Conservation (phyloP, 2,113 vertebrate species). For the Amphiprion ocellaris region DNA sequence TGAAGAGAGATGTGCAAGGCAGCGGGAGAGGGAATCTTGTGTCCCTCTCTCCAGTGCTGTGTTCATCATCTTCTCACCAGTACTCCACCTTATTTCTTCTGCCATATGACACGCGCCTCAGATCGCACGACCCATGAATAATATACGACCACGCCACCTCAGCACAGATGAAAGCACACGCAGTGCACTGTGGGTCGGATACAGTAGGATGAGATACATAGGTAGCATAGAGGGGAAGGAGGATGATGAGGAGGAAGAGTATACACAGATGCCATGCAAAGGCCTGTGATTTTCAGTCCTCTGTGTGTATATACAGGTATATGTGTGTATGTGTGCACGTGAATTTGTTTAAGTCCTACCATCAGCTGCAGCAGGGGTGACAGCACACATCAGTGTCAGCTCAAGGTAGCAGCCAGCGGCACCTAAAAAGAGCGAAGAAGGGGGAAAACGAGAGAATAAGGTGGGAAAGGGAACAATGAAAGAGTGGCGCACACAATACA, state of each 20-base stretch:
- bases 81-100: slow-evolving; percentile 85
- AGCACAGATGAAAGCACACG: slow-evolving; percentile 84
- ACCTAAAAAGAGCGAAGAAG: slow-evolving; percentile 84
- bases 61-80: slow-evolving; percentile 76
- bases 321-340: slow-evolving; percentile 41
- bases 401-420: slow-evolving; percentile 83
- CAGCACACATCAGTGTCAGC: slow-evolving; percentile 82
- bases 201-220: slow-evolving; percentile 65
- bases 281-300: slow-evolving; percentile 68
- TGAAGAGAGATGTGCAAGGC: slow-evolving; percentile 42
- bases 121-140: slow-evolving; percentile 85
- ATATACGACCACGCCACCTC: slow-evolving; percentile 86
- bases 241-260: slow-evolving; percentile 52
- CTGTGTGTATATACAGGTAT: slow-evolving; percentile 34
- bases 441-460: slow-evolving; percentile 50
- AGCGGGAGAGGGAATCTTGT: slow-evolving; percentile 57
- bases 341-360: slow-evolving; percentile 59
- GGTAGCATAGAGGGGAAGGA: slow-evolving; percentile 46
- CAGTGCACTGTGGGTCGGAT: slow-evolving; percentile 79
- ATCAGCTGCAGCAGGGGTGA: slow-evolving; percentile 74
- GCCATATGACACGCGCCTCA: slow-evolving; percentile 82
- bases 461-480: slow-evolving; percentile 82
- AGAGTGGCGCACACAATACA: slow-evolving; percentile 70
- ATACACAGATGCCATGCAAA: slow-evolving; percentile 71
- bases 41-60: slow-evolving; percentile 57